Evolutionary conservation across 1,140 invertebrate species (phyloP).

Genomic region (Doryteuthis pealeii): DNA sequence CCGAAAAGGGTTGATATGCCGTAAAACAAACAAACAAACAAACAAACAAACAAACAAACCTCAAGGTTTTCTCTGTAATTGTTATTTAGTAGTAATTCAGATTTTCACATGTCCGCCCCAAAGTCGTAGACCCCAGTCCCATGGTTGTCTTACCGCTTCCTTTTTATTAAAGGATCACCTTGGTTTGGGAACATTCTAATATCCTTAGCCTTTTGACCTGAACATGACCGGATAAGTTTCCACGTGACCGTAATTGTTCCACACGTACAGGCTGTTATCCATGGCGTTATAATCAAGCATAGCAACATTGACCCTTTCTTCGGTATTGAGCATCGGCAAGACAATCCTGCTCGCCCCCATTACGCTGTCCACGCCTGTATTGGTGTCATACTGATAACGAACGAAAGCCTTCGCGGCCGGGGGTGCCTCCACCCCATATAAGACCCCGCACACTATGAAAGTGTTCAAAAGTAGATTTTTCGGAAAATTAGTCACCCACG

Average conservation of each 20-base stretch:
- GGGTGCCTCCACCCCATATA: constrained; percentile 48
- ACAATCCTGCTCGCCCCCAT: constrained; percentile 29
- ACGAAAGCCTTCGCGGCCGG: constrained; percentile 44
- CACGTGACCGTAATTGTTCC: constrained; percentile 42
- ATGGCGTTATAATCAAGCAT: constrained; percentile 47
- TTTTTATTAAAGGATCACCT: too few relatives aligned
- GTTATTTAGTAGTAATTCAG: too few relatives aligned
- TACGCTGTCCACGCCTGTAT: constrained; percentile 33
- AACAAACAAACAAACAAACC: too few relatives aligned
- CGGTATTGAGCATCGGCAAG: constrained; percentile 36
- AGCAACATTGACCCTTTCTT: constrained; percentile 27
- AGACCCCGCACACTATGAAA: constrained; percentile 51
- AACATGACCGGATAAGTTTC: constrained; percentile 34
- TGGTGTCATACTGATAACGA: constrained; percentile 47
- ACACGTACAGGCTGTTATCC: constrained; percentile 40
- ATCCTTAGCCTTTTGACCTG: neutral
- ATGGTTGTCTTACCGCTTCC: too few relatives aligned
- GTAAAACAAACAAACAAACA: too few relatives aligned
- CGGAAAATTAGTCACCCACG: constrained; percentile 46
- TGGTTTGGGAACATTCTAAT: too few relatives aligned
- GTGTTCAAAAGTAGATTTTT: constrained; percentile 44
- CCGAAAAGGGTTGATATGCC: too few relatives aligned
- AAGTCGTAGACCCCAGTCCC: too few relatives aligned
- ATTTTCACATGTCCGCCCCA: too few relatives aligned
- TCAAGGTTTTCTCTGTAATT: too few relatives aligned